phyloP scores from a whole-genome alignment of 1,140 invertebrate genomes.

The Saxidomus purpurata region DNA sequence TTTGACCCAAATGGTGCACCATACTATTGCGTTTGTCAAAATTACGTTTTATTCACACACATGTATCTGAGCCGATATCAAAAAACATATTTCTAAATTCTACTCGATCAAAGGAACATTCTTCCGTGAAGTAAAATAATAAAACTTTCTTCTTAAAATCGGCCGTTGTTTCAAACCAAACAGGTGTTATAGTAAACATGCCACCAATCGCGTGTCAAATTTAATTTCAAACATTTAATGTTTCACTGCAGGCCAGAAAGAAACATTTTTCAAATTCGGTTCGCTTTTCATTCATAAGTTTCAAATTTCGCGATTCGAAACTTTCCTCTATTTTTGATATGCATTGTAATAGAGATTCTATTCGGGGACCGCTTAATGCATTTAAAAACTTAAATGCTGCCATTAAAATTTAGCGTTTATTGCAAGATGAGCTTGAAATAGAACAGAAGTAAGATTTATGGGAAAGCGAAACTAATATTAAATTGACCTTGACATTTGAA shows the following conservation, averaged over 20 bases:
- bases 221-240: background rate
- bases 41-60: no score
- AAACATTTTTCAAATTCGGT: background rate
- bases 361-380: background rate
- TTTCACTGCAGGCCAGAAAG: background rate
- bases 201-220: background rate
- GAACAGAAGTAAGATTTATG: conserved; percentile 11
- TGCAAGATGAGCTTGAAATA: background rate
- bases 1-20: no score
- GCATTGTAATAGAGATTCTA: background rate
- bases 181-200: conserved; percentile 19
- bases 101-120: background rate
- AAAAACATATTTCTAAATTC: no score
- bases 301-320: conserved; percentile 21
- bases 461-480: background rate
- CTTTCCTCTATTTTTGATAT: background rate
- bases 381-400: background rate
- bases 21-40: no score
- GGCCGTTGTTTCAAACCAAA: background rate
- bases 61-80: no score
- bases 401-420: background rate
- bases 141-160: background rate
- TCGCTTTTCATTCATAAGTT: conserved; percentile 8
- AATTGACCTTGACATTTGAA: background rate
- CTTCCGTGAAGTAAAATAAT: background rate